These are phyloP conservation scores for Campylomormyrus tamandua DNA, from an alignment of 2,113 vertebrate species.

Conservation along the genomic window DNA sequence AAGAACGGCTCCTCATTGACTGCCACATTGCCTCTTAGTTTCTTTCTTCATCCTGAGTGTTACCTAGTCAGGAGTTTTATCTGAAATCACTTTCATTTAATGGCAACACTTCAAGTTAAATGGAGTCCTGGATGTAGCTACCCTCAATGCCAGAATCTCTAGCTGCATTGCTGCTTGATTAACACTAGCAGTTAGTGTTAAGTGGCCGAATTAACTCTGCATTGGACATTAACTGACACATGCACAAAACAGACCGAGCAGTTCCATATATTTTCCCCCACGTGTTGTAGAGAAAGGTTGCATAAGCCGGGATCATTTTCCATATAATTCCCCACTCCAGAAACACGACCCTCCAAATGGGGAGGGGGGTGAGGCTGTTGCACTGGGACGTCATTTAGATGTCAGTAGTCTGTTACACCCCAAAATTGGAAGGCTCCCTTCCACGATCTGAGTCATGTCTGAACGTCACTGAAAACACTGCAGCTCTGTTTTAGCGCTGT, in stretches of 20 bases:
- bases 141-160: neutral
- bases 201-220: neutral
- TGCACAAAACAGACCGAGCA: neutral
- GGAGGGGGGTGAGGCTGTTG: neutral
- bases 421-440: neutral
- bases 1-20: neutral
- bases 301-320: neutral
- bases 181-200: neutral
- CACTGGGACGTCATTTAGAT: neutral
- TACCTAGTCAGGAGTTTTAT: neutral
- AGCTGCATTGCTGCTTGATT: neutral
- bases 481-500: conserved; percentile 12
- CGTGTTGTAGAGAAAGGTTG: neutral
- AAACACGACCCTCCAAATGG: neutral
- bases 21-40: neutral
- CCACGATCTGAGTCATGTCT: conserved; percentile 19
- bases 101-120: neutral
- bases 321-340: neutral
- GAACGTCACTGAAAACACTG: conserved; percentile 20
- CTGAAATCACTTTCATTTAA: neutral
- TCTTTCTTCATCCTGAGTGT: neutral
- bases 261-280: neutral
- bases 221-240: neutral
- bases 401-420: conserved; percentile 5
- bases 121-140: neutral